phyloP scores from a whole-genome alignment of 2,888 invertebrate genomes.

The Asteroscopus sphinx region DNA sequence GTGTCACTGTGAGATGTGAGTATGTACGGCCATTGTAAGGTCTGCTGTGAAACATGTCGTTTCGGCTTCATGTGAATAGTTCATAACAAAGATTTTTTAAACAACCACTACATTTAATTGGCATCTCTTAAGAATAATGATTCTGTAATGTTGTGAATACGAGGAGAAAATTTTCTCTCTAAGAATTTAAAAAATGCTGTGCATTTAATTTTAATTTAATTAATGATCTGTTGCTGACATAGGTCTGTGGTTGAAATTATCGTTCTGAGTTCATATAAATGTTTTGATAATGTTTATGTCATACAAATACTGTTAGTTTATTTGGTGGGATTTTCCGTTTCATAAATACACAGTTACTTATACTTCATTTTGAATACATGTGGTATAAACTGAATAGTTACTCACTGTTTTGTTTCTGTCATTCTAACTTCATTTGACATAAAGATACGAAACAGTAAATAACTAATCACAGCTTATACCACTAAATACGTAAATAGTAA shows the following conservation, averaged over 20 bases:
- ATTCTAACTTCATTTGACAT: no score
- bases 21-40: constrained; percentile 39
- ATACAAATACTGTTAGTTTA: no score
- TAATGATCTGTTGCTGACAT: constrained; percentile 18
- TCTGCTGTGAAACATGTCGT: constrained; percentile 35
- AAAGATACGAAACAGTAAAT: no score
- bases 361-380: no score
- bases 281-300: not conserved
- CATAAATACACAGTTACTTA: no score
- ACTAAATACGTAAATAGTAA: no score
- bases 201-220: not conserved
- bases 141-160: constrained; percentile 6
- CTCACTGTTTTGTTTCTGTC: no score
- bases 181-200: not conserved
- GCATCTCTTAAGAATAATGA: not conserved
- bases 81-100: constrained; percentile 22
- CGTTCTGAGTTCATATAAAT: not conserved
- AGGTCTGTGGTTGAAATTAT: constrained; percentile 32
- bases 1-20: constrained; percentile 57
- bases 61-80: constrained; percentile 44
- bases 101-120: constrained; percentile 1
- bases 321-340: no score
- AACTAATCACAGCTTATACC: no score
- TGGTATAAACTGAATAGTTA: no score
- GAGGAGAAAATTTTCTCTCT: not conserved